Evolutionary conservation across 30 jellyfish, hydroid and myxozoan genomes (phyloP).

Genomic region (Hydra vulgaris): DNA sequence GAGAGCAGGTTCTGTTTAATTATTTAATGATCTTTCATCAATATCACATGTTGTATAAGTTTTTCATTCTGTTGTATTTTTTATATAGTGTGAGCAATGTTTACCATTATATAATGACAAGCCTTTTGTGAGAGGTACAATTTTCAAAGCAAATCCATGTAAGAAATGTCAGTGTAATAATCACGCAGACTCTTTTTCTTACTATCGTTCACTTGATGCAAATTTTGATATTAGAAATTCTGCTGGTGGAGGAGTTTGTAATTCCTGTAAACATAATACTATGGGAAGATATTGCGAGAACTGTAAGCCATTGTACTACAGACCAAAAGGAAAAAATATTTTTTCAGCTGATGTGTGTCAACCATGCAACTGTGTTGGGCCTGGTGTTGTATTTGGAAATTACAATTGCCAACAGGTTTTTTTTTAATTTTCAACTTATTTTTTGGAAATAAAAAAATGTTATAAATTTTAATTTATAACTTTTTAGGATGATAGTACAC

Average conservation of each 20-base stretch:
- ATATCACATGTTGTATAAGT: neutral
- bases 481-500: conserved; percentile 55
- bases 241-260: conserved; percentile 96
- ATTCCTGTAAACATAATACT: conserved; percentile 76
- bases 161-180: conserved; percentile 67
- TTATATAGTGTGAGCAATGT: conserved; percentile 79
- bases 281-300: conserved; percentile 82
- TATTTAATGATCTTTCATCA: neutral
- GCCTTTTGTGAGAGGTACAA: conserved; percentile 90
- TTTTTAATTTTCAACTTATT: neutral
- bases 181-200: conserved; percentile 72
- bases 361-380: conserved; percentile 84
- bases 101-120: conserved; percentile 82
- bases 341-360: conserved; percentile 78
- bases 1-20: conserved; percentile 64
- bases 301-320: conserved; percentile 58
- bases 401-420: conserved; percentile 77
- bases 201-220: conserved; percentile 52
- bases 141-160: conserved; percentile 80
- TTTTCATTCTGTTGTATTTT: no score
- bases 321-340: conserved; percentile 63
- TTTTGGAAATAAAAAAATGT: neutral
- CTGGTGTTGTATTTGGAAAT: conserved; percentile 64
- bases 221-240: conserved; percentile 52
- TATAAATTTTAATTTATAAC: neutral